Percentiles rank a stretch among this genome's conserved stretches.
Conservation (phyloP, 2,113 vertebrate genomes). For the Garra rufa region DNA sequence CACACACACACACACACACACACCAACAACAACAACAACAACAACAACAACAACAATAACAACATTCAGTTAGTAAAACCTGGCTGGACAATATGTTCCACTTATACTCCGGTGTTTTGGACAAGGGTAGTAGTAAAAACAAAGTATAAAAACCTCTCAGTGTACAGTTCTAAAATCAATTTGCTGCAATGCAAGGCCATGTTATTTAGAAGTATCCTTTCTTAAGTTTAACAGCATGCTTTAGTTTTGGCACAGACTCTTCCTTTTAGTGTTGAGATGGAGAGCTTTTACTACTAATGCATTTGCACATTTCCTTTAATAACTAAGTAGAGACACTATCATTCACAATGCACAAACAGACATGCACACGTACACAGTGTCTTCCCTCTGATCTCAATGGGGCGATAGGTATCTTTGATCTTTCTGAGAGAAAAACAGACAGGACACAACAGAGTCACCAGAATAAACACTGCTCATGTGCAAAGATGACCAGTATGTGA, state of each 20-base stretch:
- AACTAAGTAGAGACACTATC: neutral
- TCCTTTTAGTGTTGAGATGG: neutral
- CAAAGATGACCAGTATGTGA: neutral
- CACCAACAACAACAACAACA: no score
- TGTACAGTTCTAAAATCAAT: neutral
- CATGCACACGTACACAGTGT: neutral
- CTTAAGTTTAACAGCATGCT: neutral
- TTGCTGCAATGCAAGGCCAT: neutral
- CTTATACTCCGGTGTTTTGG: constrained; percentile 2
- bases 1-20: constrained; percentile 20
- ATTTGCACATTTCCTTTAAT: neutral
- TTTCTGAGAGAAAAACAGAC: neutral
- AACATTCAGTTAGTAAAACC: constrained; percentile 2
- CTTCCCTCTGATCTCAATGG: neutral
- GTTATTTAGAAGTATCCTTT: neutral
- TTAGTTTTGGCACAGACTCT: neutral
- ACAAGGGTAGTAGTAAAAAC: constrained; percentile 22
- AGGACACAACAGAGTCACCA: neutral
- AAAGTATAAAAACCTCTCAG: neutral
- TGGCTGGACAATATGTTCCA: constrained; percentile 44
- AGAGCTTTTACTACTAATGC: constrained; percentile 20
- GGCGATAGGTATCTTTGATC: neutral
- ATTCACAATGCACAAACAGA: neutral
- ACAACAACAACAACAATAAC: neutral
- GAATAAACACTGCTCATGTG: neutral